Evolutionary conservation across 2,888 invertebrate species (phyloP).

Genomic region (Apodemia mormo): DNA sequence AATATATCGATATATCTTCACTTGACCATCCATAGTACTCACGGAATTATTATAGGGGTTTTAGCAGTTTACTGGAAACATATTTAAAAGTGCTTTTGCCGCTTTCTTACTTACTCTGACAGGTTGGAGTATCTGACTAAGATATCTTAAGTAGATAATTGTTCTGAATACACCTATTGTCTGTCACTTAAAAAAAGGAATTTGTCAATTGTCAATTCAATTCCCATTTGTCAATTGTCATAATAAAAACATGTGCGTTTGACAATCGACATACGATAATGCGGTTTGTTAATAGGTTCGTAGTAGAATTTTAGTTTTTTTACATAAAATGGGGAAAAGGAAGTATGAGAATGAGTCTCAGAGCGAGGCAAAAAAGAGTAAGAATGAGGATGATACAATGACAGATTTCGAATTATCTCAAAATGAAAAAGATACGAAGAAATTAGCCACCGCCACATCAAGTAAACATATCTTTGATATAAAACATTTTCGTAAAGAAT

Average conservation of each 20-base stretch:
- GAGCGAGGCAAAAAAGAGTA: conserved; percentile 48
- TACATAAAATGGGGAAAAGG: conserved; percentile 60
- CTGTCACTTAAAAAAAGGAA: too few species aligned
- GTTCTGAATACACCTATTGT: too few species aligned
- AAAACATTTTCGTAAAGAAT: conserved; percentile 81
- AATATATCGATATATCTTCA: too few species aligned
- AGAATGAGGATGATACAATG: conserved; percentile 41
- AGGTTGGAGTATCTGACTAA: too few species aligned
- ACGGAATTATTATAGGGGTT: too few species aligned
- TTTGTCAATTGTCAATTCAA: too few species aligned
- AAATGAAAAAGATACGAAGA: conserved; percentile 41
- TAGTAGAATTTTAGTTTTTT: conserved; percentile 19
- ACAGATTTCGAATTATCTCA: conserved; percentile 50
- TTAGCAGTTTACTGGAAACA: too few species aligned
- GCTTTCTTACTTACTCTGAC: too few species aligned
- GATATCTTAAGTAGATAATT: too few species aligned
- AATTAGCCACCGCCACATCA: conserved; percentile 41
- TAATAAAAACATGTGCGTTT: conserved; percentile 51
- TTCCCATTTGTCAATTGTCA: conserved; percentile 31
- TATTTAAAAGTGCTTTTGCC: too few species aligned
- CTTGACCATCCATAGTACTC: too few species aligned
- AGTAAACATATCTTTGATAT: conserved; percentile 74
- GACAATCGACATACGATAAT: not conserved
- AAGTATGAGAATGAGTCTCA: conserved; percentile 54
- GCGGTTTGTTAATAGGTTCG: not conserved